These are phyloP conservation scores for Lithophane socia DNA, from an alignment of 2,888 invertebrate species.

Conservation along the genomic window DNA sequence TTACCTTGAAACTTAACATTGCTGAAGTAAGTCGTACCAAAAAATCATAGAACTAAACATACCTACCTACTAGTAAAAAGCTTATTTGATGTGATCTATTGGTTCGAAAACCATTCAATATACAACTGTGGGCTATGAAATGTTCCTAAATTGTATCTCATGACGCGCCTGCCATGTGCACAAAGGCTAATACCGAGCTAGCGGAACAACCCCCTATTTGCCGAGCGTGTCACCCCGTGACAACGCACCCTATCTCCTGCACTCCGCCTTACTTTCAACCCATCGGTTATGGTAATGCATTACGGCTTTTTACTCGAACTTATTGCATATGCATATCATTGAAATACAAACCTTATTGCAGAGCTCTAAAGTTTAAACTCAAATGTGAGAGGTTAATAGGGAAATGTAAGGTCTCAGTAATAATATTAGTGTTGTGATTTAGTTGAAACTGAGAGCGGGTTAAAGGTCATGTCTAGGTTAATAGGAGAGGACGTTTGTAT, in stretches of 20 bases:
- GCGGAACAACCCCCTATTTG: slow-evolving; percentile 72
- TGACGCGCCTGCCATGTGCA: slow-evolving; percentile 71
- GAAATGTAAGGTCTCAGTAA: slow-evolving; percentile 43
- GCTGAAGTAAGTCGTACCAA: not conserved
- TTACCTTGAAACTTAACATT: not conserved
- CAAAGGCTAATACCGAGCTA: slow-evolving; percentile 72
- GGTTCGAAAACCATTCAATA: slow-evolving; percentile 22
- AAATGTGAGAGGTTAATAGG: slow-evolving; percentile 17
- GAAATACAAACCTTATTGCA: slow-evolving; percentile 20
- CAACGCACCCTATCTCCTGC: slow-evolving; percentile 72
- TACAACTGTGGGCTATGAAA: slow-evolving; percentile 21
- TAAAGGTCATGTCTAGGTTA: slow-evolving; percentile 44
- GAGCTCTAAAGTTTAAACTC: slow-evolving; percentile 24
- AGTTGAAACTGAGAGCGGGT: slow-evolving; percentile 47
- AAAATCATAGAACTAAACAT: not conserved
- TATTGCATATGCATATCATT: slow-evolving; percentile 38
- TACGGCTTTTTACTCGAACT: slow-evolving; percentile 65
- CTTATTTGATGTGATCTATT: slow-evolving; percentile 33
- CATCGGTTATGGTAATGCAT: slow-evolving; percentile 76
- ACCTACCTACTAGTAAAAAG: not conserved
- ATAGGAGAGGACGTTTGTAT: slow-evolving; percentile 21
- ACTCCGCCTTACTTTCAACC: slow-evolving; percentile 77
- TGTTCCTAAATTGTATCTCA: slow-evolving; percentile 58
- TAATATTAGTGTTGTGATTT: slow-evolving; percentile 57
- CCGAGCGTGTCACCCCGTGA: slow-evolving; percentile 70